These are phyloP conservation scores for Aspidiotus rigidus DNA, from an alignment of 2,888 invertebrate species.

Conservation along the genomic window DNA sequence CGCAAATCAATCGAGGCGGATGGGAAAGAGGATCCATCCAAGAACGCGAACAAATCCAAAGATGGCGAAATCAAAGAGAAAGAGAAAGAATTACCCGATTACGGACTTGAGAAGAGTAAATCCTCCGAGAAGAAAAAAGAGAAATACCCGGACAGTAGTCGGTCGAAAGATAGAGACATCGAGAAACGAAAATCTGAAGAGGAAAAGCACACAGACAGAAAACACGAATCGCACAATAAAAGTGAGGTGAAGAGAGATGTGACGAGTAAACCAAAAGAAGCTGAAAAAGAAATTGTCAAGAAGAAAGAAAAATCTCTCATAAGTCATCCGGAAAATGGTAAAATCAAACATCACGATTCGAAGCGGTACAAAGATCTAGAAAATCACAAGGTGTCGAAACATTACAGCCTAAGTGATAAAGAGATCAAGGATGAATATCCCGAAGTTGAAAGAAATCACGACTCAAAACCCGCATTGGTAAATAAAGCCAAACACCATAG, in stretches of 20 bases:
- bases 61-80: slow-evolving; percentile 40
- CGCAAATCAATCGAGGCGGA: slow-evolving; percentile 37
- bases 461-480: slow-evolving; percentile 50
- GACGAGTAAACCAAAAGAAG: slow-evolving; percentile 43
- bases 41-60: slow-evolving; percentile 37
- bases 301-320: slow-evolving; percentile 41
- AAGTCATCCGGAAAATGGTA: slow-evolving; percentile 39
- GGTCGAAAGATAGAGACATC: slow-evolving; percentile 37
- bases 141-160: slow-evolving; percentile 39
- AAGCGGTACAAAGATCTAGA: slow-evolving; percentile 39
- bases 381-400: slow-evolving; percentile 35
- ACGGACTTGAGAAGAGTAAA: slow-evolving; percentile 27
- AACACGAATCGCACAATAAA: slow-evolving; percentile 18
- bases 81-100: slow-evolving; percentile 40
- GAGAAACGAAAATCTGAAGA: slow-evolving; percentile 36
- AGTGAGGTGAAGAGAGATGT: slow-evolving; percentile 41
- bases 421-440: slow-evolving; percentile 32
- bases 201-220: slow-evolving; percentile 33
- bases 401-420: slow-evolving; percentile 36
- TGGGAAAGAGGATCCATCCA: slow-evolving; percentile 33
- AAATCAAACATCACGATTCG: slow-evolving; percentile 41
- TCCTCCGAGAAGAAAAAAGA: slow-evolving; percentile 35
- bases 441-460: slow-evolving; percentile 43
- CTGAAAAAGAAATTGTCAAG: slow-evolving; percentile 42
- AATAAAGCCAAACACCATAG: slow-evolving; percentile 49